A percentile compares a stretch with the other conserved stretches of the same genome.
Evolutionary conservation across 2,797 vertebrate genomes (phyloP).

Genomic region (Vespertilio murinus): DNA sequence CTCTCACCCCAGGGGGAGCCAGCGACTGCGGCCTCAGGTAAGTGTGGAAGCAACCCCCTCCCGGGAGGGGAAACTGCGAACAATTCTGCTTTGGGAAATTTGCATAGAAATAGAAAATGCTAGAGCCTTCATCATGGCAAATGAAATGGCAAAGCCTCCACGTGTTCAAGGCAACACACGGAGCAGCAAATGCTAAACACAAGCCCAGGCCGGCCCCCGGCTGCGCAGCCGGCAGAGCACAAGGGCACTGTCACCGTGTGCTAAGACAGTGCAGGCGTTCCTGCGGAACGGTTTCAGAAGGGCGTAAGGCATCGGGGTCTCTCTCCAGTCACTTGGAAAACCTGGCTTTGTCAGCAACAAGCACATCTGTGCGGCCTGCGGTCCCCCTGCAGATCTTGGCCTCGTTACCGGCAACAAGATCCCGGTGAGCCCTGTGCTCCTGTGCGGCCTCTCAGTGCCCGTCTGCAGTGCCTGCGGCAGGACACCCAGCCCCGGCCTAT

Average conservation of each 20-base stretch:
- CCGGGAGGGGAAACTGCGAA: not conserved
- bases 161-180: not conserved
- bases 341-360: not conserved
- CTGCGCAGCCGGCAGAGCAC: not conserved
- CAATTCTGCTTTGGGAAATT: constrained; percentile 42
- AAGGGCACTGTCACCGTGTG: no score
- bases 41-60: not conserved
- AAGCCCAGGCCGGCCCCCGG: not conserved
- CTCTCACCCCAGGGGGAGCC: not conserved
- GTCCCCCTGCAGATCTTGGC: not conserved
- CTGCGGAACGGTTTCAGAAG: not conserved
- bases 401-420: not conserved
- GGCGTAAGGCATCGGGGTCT: not conserved
- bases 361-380: not conserved
- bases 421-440: accelerated
- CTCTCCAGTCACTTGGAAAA: not conserved
- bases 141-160: constrained; percentile 3
- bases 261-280: not conserved
- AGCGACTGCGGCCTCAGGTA: not conserved
- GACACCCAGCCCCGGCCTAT: not conserved
- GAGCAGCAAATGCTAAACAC: not conserved
- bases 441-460: not conserved
- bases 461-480: not conserved
- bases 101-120: constrained; percentile 67
- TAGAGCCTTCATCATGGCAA: constrained; percentile 5